A percentile compares a stretch with the other conserved stretches of the same genome.
Evolutionary conservation across 2,113 vertebrate genomes (phyloP).

Genomic region (Sitta europaea): DNA sequence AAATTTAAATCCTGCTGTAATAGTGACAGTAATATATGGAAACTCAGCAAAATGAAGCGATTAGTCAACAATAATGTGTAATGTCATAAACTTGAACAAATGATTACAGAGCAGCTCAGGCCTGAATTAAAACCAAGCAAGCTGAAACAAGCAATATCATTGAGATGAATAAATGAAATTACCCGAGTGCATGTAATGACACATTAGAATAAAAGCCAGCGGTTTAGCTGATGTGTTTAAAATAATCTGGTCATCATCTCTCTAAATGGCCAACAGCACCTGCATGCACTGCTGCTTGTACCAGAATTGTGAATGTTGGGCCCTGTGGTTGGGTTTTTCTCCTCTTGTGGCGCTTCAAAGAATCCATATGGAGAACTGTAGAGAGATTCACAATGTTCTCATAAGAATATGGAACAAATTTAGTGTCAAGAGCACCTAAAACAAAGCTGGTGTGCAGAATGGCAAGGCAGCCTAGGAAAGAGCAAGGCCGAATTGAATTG

Average conservation of each 20-base stretch:
- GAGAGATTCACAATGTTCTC: neutral
- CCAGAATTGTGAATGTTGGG: neutral
- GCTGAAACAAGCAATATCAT: neutral
- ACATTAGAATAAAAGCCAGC: neutral
- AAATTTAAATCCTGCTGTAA: slow-evolving; percentile 27
- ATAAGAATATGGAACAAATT: neutral
- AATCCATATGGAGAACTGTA: neutral
- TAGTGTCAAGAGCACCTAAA: neutral
- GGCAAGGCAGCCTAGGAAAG: neutral
- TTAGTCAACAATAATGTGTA: slow-evolving; percentile 21
- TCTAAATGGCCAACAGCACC: neutral
- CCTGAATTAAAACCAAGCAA: slow-evolving; percentile 18
- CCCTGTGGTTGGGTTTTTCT: neutral
- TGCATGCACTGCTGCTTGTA: neutral
- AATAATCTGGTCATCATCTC: neutral
- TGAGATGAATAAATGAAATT: neutral
- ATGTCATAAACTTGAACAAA: slow-evolving; percentile 20
- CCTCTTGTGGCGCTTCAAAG: neutral
- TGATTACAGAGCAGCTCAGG: neutral
- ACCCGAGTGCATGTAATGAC: neutral
- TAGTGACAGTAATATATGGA: slow-evolving; percentile 44
- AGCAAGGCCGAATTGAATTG: neutral
- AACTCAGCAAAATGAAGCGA: slow-evolving; percentile 45
- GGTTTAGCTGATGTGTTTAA: neutral
- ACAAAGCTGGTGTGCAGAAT: neutral